Conservation (phyloP, 2,113 vertebrate genomes). For the Egretta garzetta region DNA sequence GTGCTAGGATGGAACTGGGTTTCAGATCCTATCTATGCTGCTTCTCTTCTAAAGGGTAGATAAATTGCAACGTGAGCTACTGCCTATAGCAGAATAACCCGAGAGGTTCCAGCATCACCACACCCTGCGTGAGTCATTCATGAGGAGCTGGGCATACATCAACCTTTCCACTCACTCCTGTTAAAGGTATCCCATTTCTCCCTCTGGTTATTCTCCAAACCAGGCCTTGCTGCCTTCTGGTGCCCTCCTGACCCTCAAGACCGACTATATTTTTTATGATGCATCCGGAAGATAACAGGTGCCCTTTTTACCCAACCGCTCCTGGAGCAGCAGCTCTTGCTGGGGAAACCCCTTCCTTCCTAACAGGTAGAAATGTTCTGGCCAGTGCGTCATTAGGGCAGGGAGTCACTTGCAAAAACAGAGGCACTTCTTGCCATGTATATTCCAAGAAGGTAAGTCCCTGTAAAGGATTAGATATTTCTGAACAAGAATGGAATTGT, state of each 20-base stretch:
- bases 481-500: not conserved
- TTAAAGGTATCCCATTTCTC: not conserved
- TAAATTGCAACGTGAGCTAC: not conserved
- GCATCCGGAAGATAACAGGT: not conserved
- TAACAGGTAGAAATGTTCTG: not conserved
- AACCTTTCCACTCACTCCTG: not conserved
- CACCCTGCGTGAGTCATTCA: not conserved
- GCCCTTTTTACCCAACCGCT: not conserved
- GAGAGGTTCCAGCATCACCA: not conserved
- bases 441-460: not conserved
- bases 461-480: not conserved
- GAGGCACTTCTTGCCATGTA: not conserved
- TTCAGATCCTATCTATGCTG: slow-evolving; percentile 11
- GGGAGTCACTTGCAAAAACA: not conserved
- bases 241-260: not conserved
- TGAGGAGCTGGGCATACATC: not conserved
- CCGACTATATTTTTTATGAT: not conserved
- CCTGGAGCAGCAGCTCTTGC: not conserved
- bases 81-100: not conserved
- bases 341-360: not conserved
- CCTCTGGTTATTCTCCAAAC: not conserved
- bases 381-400: not conserved
- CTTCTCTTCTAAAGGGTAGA: slow-evolving; percentile 4
- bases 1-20: not conserved
- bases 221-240: not conserved